Evolutionary conservation across 2,797 vertebrate genomes (phyloP).

Genomic region (Xenentodon cancila): DNA sequence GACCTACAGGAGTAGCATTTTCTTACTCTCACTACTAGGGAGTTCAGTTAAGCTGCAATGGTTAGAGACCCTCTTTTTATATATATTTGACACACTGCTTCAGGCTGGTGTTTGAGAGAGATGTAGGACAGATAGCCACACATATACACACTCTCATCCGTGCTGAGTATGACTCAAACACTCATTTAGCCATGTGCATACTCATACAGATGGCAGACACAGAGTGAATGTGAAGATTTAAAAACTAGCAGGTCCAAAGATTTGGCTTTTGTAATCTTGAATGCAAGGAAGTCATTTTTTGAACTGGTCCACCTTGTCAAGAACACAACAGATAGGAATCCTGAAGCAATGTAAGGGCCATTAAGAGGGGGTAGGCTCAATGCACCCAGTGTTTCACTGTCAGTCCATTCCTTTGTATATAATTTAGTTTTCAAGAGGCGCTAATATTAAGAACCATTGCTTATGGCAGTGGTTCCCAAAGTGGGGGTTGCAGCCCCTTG

Average conservation of each 20-base stretch:
- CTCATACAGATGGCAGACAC: conserved; percentile 71
- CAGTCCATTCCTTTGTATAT: no score
- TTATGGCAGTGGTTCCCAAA: no score
- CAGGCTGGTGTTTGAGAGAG: conserved; percentile 54
- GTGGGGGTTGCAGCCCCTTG: no score
- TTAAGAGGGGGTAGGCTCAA: no score
- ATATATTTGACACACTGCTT: conserved; percentile 52
- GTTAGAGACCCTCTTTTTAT: no score
- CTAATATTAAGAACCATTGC: no score
- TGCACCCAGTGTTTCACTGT: no score
- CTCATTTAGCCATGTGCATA: conserved; percentile 64
- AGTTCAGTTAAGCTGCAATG: no score
- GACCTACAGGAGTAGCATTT: no score
- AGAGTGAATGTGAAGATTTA: conserved; percentile 52
- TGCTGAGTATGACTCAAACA: conserved; percentile 67
- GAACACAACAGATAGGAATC: neutral
- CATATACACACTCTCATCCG: conserved; percentile 50
- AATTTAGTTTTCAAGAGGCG: no score
- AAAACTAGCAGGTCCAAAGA: conserved; percentile 4
- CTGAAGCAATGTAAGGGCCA: no score
- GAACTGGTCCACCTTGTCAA: conserved; percentile 9
- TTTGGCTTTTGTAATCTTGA: neutral
- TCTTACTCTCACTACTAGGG: no score
- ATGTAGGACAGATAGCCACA: conserved; percentile 60
- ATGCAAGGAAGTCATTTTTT: neutral